Evolutionary conservation across 2,113 vertebrate species (phyloP), one percentile per base, ranked within the genome.

Genomic region (Atlantisia rogersi): DNA sequence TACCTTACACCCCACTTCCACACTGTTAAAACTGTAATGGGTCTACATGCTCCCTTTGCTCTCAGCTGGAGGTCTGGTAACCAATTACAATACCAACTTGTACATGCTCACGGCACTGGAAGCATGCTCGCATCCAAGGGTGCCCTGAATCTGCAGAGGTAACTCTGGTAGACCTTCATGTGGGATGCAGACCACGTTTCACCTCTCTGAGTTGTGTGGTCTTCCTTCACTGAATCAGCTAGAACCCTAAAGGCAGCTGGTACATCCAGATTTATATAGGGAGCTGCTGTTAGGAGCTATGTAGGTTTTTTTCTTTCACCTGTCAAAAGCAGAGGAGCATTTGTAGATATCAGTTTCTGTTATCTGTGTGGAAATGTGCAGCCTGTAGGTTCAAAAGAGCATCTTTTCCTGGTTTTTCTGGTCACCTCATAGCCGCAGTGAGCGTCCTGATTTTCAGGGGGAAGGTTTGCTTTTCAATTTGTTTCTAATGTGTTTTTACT

Each of bases 401-500:
- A 46, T 15, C 15, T 71, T 70, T 20, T 8, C 4, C 20, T 44
- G 24, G 1, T 77, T 86, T 91, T 94, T 13, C 83, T 92, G 65
- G 26, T 52, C 88, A 32, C 19, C 31, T 52, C 2, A 2, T 18
- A 82, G 46, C 5, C n/a, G 20, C 53, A 75, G 31, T 37, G 64
- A 73, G 56, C 82, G 84, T 77, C 55, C 32, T 83, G 39, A 24
- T 60, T 85, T 90, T 75, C 58, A 82, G 55, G 17, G 42, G 7
- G 50, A 37, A 50, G 31, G 18, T 81, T 96, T 94, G 52, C n/a
- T 71, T 86, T 84, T 80, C 37, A 28, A 82, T 95, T 86, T 84
- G 32, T 92, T 95, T 94, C 2, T 2, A 91, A 67, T 78, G 52
- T 95, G 73, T 74, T 95, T 95, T 90, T 31, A 63, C 67, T 95